Conservation (phyloP, 2,113 vertebrate species). For the Campylomormyrus numenius region DNA sequence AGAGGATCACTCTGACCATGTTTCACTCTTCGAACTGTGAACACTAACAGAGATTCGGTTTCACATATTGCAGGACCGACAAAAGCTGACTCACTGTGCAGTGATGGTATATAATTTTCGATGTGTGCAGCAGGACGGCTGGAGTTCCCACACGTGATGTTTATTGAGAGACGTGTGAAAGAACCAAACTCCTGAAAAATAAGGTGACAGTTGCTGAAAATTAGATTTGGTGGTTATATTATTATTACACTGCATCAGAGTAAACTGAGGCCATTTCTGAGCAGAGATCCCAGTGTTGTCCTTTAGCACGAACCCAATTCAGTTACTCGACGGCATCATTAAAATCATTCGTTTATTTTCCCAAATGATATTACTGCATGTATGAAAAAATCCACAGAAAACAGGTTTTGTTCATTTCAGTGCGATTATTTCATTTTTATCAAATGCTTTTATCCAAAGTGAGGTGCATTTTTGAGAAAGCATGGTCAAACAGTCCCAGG, state of each 20-base stretch:
- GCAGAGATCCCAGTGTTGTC: neutral
- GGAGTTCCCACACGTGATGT: neutral
- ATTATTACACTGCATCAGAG: neutral
- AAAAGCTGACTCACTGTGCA: neutral
- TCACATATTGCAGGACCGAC: neutral
- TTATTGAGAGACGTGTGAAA: neutral
- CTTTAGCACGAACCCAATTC: neutral
- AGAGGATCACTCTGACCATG: neutral
- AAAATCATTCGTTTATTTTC: neutral
- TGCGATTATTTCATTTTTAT: neutral
- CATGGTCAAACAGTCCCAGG: neutral
- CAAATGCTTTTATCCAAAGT: neutral
- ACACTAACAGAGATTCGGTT: neutral
- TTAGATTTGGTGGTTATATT: neutral
- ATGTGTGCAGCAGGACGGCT: neutral
- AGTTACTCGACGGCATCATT: neutral
- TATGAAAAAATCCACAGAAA: neutral
- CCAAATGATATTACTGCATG: neutral
- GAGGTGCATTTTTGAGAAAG: neutral
- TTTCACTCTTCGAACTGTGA: neutral
- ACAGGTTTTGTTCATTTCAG: neutral
- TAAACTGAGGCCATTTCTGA: neutral
- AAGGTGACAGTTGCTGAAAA: neutral
- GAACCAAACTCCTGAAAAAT: neutral
- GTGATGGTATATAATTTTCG: neutral